Conservation (phyloP, 2,888 invertebrate genomes). For the Drosophila mercatorum region DNA sequence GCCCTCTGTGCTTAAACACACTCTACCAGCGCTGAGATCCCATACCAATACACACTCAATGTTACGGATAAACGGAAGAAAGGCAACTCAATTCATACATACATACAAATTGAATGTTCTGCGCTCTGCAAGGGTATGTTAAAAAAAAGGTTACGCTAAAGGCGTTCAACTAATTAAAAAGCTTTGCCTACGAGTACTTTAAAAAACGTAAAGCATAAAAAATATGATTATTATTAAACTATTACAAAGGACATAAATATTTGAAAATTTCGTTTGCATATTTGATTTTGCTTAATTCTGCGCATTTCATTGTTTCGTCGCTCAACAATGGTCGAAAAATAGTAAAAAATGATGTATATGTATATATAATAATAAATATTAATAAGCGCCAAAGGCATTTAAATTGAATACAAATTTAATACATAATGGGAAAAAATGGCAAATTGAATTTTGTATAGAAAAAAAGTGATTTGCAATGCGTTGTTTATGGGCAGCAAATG, state of each 20-base stretch:
- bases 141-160: conserved; percentile 8
- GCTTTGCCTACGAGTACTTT: conserved; percentile 27
- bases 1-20: background rate
- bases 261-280: conserved; percentile 31
- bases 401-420: conserved; percentile 50
- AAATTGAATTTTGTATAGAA: conserved; percentile 25
- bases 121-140: conserved; percentile 41
- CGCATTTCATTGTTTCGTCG: conserved; percentile 26
- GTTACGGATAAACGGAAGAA: background rate
- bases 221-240: conserved; percentile 10
- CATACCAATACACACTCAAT: background rate
- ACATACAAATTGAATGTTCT: background rate
- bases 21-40: background rate
- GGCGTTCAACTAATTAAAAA: conserved; percentile 49
- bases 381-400: conserved; percentile 30
- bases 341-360: conserved; percentile 1
- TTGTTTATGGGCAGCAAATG: conserved; percentile 21
- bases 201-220: conserved; percentile 17
- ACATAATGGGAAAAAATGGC: conserved; percentile 19
- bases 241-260: conserved; percentile 42
- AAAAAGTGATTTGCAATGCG: conserved; percentile 26
- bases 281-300: conserved; percentile 27
- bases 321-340: conserved; percentile 23
- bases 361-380: conserved; percentile 32
- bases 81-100: background rate